Evolutionary conservation across 2,888 invertebrate genomes (phyloP).

Genomic region (Lepidochrysops patricia): DNA sequence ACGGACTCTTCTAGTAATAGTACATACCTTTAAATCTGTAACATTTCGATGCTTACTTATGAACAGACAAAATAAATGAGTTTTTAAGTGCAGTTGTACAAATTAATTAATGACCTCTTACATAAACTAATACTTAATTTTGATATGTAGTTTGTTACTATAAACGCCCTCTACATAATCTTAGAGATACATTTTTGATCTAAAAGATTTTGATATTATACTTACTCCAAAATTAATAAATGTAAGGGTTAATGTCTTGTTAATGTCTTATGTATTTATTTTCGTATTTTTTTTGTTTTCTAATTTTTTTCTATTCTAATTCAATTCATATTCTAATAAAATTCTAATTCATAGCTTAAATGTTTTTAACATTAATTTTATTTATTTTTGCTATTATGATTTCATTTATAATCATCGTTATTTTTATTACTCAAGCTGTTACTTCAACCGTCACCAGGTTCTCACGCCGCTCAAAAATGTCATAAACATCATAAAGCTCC

Average conservation of each 20-base stretch:
- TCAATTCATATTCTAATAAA: too few relatives aligned
- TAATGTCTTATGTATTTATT: too few relatives aligned
- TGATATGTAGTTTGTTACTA: not conserved
- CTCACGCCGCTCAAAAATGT: conserved; percentile 48
- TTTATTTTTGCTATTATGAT: too few relatives aligned
- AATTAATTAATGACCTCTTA: conserved; percentile 63
- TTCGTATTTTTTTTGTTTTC: too few relatives aligned
- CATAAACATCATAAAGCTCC: conserved; percentile 50
- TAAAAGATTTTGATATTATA: too few relatives aligned
- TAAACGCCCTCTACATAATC: not conserved
- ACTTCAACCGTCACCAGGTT: conserved; percentile 29
- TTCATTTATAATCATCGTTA: too few relatives aligned
- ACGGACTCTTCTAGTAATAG: not conserved
- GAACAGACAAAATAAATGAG: conserved; percentile 50
- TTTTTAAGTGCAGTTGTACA: conserved; percentile 61
- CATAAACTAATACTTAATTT: conserved; percentile 29
- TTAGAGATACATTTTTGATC: too few relatives aligned
- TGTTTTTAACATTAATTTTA: too few relatives aligned
- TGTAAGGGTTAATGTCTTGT: too few relatives aligned
- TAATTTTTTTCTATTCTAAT: too few relatives aligned
- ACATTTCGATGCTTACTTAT: conserved; percentile 30
- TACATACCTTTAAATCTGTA: not conserved
- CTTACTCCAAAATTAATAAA: too few relatives aligned
- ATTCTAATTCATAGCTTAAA: too few relatives aligned
- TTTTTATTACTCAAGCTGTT: not conserved